Conservation (phyloP, 2,888 invertebrate genomes). For the Meandrusa payeni region DNA sequence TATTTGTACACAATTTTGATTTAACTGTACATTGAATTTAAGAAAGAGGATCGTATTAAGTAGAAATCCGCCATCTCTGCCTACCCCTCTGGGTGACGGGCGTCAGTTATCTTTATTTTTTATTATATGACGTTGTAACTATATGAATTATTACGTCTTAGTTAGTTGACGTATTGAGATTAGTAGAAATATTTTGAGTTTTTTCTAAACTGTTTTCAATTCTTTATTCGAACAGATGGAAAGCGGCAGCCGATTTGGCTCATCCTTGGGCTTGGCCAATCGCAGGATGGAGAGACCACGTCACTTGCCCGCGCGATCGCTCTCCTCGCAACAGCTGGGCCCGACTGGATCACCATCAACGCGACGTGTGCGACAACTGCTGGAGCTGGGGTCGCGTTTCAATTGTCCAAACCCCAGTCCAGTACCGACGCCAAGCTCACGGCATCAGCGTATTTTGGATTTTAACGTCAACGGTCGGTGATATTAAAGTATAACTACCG, state of each 20-base stretch:
- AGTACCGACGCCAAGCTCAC: constrained; percentile 89
- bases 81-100: too few species aligned
- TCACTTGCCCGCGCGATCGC: constrained; percentile 86
- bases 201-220: too few species aligned
- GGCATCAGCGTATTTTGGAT: constrained; percentile 90
- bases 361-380: constrained; percentile 88
- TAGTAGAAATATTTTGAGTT: too few species aligned
- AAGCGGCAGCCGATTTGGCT: constrained; percentile 83
- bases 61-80: too few species aligned
- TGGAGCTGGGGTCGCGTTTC: constrained; percentile 84
- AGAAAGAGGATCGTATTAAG: not conserved
- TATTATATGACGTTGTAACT: too few species aligned
- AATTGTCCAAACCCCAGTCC: constrained; percentile 86
- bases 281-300: constrained; percentile 77
- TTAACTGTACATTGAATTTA: too few species aligned
- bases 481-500: not conserved
- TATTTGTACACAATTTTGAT: too few species aligned
- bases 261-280: constrained; percentile 75
- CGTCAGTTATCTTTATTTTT: too few species aligned
- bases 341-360: constrained; percentile 86
- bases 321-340: constrained; percentile 86
- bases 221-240: constrained; percentile 57
- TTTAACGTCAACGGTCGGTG: constrained; percentile 91
- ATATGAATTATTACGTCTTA: too few species aligned
- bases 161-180: too few species aligned